A percentile compares a stretch with the other conserved stretches of the same genome.
Evolutionary conservation across 2,113 vertebrate species (phyloP).

Genomic region (Aphyosemion australe): DNA sequence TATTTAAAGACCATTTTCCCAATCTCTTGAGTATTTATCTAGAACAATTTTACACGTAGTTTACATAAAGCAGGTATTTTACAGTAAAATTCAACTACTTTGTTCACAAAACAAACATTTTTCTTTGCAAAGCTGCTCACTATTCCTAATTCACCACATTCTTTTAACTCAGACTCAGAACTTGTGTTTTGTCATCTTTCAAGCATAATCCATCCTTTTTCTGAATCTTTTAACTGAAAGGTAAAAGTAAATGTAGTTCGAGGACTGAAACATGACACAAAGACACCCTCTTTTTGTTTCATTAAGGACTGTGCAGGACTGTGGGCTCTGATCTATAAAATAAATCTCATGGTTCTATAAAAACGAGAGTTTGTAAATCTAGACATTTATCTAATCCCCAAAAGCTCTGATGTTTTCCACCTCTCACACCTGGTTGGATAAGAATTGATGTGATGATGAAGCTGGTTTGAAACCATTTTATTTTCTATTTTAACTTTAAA

Average conservation of each 20-base stretch:
- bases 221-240: neutral
- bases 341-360: too few relatives aligned
- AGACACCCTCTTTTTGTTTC: neutral
- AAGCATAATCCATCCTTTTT: too few relatives aligned
- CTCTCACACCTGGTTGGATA: neutral
- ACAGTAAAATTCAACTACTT: too few relatives aligned
- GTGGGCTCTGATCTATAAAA: neutral
- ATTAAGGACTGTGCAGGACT: neutral
- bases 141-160: neutral
- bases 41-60: too few relatives aligned
- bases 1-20: too few relatives aligned
- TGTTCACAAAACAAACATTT: neutral
- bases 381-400: too few relatives aligned
- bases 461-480: constrained; percentile 18
- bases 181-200: neutral
- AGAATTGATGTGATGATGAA: too few relatives aligned
- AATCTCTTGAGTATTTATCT: too few relatives aligned
- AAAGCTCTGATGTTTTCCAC: constrained; percentile 1
- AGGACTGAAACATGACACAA: neutral
- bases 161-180: neutral
- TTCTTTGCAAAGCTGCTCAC: neutral
- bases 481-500: neutral
- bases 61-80: too few relatives aligned
- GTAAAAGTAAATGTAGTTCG: neutral
- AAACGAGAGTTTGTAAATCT: too few relatives aligned